These are phyloP conservation scores for Archocentrus centrarchus DNA, from an alignment of 2,113 vertebrate genomes.

Conservation along the genomic window DNA sequence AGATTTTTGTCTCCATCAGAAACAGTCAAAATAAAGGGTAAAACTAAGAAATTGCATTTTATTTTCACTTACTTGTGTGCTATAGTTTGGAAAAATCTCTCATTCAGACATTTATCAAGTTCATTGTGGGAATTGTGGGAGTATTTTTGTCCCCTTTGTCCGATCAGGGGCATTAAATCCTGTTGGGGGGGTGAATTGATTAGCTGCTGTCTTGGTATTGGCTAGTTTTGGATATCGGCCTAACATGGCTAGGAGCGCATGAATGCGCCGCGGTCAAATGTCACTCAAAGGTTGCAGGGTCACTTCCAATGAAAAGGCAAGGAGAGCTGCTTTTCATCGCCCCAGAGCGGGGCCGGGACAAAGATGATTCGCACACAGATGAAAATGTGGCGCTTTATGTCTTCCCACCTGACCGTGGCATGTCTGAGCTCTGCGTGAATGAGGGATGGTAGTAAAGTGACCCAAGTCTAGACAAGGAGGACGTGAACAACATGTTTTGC, in stretches of 20 bases:
- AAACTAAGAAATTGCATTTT: background rate
- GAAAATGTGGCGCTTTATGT: slow-evolving; percentile 69
- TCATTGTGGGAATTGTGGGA: slow-evolving; percentile 72
- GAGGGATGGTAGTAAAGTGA: slow-evolving; percentile 60
- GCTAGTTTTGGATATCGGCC: slow-evolving; percentile 58
- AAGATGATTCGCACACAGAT: slow-evolving; percentile 67
- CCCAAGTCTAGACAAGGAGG: slow-evolving; percentile 73
- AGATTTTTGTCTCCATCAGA: slow-evolving; percentile 19
- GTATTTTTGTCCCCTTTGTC: slow-evolving; percentile 63
- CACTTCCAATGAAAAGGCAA: slow-evolving; percentile 76
- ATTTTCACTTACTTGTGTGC: background rate
- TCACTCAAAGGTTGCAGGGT: slow-evolving; percentile 79
- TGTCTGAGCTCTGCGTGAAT: slow-evolving; percentile 76
- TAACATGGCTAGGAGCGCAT: slow-evolving; percentile 41
- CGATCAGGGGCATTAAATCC: slow-evolving; percentile 61
- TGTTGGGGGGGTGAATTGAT: slow-evolving; percentile 70
- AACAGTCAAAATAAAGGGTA: slow-evolving; percentile 59
- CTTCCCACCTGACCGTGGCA: slow-evolving; percentile 78
- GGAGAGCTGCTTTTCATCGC: slow-evolving; percentile 73
- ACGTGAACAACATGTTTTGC: slow-evolving; percentile 63
- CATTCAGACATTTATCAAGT: slow-evolving; percentile 38
- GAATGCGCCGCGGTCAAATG: slow-evolving; percentile 81
- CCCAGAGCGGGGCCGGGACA: slow-evolving; percentile 51
- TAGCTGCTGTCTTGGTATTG: slow-evolving; percentile 68
- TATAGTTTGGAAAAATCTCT: background rate